These are phyloP conservation scores for Oxyscelio sp. DNA, from an alignment of 2,888 invertebrate genomes.

Conservation along the genomic window DNA sequence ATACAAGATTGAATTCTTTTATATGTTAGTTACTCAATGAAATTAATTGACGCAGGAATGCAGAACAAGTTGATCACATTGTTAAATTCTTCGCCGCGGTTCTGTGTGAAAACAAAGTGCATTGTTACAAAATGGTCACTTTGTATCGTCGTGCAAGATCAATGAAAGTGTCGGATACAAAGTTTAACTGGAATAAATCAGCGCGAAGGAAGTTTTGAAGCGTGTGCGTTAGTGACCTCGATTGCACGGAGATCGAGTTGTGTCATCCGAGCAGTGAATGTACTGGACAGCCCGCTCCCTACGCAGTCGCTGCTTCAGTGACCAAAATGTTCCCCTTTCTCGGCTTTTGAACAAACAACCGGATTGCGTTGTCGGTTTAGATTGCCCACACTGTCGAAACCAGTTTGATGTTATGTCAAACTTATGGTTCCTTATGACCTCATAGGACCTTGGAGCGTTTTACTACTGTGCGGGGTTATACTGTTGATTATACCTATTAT, in stretches of 20 bases:
- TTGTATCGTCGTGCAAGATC: conserved; percentile 35
- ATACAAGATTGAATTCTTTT: no score
- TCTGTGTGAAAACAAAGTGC: conserved; percentile 32
- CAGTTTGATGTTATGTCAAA: not conserved
- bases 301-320: conserved; percentile 14
- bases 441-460: no score
- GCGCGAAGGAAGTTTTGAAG: conserved; percentile 69
- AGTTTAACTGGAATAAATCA: conserved; percentile 66
- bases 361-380: not conserved
- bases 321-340: conserved; percentile 34
- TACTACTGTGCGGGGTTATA: no score
- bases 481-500: no score
- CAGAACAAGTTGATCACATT: no score
- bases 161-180: conserved; percentile 54
- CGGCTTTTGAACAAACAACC: not conserved
- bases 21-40: no score
- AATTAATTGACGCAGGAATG: conserved; percentile 14
- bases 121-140: conserved; percentile 23
- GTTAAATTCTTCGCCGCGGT: no score
- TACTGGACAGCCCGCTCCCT: conserved; percentile 30
- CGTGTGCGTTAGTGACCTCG: conserved; percentile 70
- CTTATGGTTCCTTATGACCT: no score
- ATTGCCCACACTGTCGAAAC: not conserved
- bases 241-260: conserved; percentile 59
- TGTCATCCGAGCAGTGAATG: conserved; percentile 58